These are phyloP conservation scores for Campylorhamphus procurvoides DNA, from an alignment of 2,113 vertebrate genomes.

Conservation along the genomic window DNA sequence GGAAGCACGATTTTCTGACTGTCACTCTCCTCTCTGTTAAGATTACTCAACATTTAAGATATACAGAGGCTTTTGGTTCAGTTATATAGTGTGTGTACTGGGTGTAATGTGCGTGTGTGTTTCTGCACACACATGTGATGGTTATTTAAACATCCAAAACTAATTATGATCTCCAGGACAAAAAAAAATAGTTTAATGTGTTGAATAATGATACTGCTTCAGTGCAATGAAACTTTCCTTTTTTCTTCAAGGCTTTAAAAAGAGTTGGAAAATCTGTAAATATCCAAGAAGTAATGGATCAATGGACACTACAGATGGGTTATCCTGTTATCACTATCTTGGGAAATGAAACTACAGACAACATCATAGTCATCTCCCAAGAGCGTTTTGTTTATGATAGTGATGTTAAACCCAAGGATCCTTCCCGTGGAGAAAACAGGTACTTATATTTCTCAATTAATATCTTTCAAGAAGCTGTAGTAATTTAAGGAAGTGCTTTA, in stretches of 20 bases:
- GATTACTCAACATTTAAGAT: background rate
- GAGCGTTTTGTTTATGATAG: conserved; percentile 93
- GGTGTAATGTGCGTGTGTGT: background rate
- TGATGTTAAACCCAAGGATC: conserved; percentile 77
- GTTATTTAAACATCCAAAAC: background rate
- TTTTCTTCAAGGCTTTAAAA: conserved; percentile 84
- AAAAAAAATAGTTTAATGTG: background rate
- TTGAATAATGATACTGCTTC: conserved; percentile 15
- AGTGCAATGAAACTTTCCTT: conserved; percentile 32
- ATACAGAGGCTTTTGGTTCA: background rate
- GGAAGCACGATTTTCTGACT: background rate
- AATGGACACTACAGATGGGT: conserved; percentile 98
- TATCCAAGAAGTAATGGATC: conserved; percentile 94
- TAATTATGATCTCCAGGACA: background rate
- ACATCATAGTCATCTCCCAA: conserved; percentile 85
- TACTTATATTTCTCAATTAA: conserved; percentile 57
- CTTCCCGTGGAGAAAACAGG: conserved; percentile 83
- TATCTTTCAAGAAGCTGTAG: background rate
- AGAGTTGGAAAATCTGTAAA: conserved; percentile 92
- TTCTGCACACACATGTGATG: accelerated
- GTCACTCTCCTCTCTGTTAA: background rate
- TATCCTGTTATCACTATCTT: conserved; percentile 94
- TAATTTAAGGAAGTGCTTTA: background rate
- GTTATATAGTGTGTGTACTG: background rate
- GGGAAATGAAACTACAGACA: conserved; percentile 85